phyloP scores from a whole-genome alignment of 2,888 invertebrate genomes.

The Perizoma flavofasciatum region DNA sequence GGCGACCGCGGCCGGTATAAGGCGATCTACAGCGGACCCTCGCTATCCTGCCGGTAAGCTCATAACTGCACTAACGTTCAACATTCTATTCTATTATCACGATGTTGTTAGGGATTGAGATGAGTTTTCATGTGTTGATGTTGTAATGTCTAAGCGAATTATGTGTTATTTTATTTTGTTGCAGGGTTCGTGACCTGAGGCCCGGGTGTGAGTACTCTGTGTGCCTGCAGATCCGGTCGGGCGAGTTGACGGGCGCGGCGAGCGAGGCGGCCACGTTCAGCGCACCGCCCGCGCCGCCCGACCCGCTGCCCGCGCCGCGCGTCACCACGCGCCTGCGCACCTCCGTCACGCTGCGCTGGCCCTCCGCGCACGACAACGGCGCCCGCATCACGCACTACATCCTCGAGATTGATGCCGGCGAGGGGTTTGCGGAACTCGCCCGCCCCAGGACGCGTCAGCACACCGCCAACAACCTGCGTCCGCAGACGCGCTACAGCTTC shows the following conservation, averaged over 20 bases:
- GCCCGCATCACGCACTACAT: slow-evolving; percentile 89
- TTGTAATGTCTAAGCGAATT: too few species aligned
- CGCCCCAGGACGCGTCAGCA: slow-evolving; percentile 90
- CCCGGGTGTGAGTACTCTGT: slow-evolving; percentile 95
- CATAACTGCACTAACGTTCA: neutral
- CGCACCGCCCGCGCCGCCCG: slow-evolving; percentile 93
- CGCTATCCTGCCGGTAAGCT: slow-evolving; percentile 87
- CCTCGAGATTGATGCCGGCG: slow-evolving; percentile 90
- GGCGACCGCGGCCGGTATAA: slow-evolving; percentile 94
- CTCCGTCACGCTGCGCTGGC: slow-evolving; percentile 88
- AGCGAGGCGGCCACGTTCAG: slow-evolving; percentile 91
- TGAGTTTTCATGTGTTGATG: too few species aligned
- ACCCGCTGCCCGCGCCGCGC: slow-evolving; percentile 88
- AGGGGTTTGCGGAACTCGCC: slow-evolving; percentile 88
- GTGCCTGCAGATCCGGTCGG: slow-evolving; percentile 90
- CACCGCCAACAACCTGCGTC: slow-evolving; percentile 88
- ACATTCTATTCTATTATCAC: neutral
- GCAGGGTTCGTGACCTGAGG: slow-evolving; percentile 90
- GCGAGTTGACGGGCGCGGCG: slow-evolving; percentile 89
- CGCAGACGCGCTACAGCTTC: slow-evolving; percentile 92
- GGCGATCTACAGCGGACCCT: slow-evolving; percentile 91
- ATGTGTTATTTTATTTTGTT: neutral
- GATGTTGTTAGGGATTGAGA: too few species aligned
- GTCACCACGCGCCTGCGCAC: slow-evolving; percentile 88
- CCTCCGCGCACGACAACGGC: slow-evolving; percentile 90